Evolutionary conservation across 2,113 vertebrate species (phyloP).

Genomic region (Gnathonemus longibarbis): DNA sequence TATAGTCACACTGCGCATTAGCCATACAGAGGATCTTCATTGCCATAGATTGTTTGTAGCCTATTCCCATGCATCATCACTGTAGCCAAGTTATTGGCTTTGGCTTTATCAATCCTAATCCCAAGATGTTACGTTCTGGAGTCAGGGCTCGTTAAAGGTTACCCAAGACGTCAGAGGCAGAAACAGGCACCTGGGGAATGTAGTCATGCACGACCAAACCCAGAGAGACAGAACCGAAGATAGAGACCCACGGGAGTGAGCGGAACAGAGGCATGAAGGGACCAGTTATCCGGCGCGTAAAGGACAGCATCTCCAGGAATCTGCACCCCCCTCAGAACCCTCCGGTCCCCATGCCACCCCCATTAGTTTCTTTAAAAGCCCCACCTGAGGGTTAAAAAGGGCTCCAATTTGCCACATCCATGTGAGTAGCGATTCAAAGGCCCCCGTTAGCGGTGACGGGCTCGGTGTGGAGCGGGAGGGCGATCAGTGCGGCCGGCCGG

Average conservation of each 20-base stretch:
- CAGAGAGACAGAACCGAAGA: neutral
- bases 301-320: neutral
- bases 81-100: neutral
- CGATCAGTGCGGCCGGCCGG: conserved; percentile 26
- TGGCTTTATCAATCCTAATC: neutral
- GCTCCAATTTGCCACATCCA: neutral
- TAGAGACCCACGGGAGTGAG: no score
- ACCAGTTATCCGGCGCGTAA: neutral
- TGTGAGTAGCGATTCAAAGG: neutral
- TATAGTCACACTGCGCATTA: neutral
- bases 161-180: neutral
- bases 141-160: neutral
- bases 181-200: neutral
- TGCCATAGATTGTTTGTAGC: neutral
- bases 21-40: neutral
- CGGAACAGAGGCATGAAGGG: neutral
- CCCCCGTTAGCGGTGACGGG: neutral
- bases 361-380: neutral
- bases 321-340: neutral
- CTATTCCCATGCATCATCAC: neutral
- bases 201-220: neutral
- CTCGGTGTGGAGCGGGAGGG: conserved; percentile 1
- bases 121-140: neutral
- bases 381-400: neutral
- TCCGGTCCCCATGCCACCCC: neutral